phyloP scores from a whole-genome alignment of 1,140 invertebrate genomes.

The Cecropterus lyciades region DNA sequence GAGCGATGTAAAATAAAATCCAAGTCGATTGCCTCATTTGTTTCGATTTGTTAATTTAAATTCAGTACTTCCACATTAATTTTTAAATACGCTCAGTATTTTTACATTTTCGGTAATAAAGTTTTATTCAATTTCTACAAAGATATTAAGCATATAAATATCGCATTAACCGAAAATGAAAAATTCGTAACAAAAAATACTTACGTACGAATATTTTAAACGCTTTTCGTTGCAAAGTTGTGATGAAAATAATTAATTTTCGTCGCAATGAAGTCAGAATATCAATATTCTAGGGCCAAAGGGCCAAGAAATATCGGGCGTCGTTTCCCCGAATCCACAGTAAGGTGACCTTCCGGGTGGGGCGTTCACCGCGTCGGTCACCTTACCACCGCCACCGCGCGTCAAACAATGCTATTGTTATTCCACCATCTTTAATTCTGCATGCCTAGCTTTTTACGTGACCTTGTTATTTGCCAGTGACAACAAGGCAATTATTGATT shows the following conservation, averaged over 20 bases:
- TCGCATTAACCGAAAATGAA: too few relatives aligned
- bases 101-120: too few relatives aligned
- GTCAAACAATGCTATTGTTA: slow-evolving; percentile 53
- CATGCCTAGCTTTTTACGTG: slow-evolving; percentile 22
- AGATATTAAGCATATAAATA: too few relatives aligned
- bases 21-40: slow-evolving; percentile 4
- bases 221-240: neutral
- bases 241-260: slow-evolving; percentile 3
- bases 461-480: slow-evolving; percentile 17
- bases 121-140: too few relatives aligned
- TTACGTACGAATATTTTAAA: neutral
- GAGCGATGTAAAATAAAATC: slow-evolving; percentile 12
- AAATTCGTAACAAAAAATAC: too few relatives aligned
- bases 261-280: neutral
- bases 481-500: slow-evolving; percentile 13
- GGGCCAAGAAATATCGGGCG: slow-evolving; percentile 33
- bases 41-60: slow-evolving; percentile 1
- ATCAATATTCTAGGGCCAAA: slow-evolving; percentile 33
- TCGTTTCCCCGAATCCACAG: slow-evolving; percentile 55
- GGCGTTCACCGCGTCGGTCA: slow-evolving; percentile 68
- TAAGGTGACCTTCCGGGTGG: slow-evolving; percentile 76
- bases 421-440: slow-evolving; percentile 39
- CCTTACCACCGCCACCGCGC: slow-evolving; percentile 47
- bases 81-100: too few relatives aligned
- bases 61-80: too few relatives aligned